A percentile compares a stretch with the other conserved stretches of the same genome.
Conservation (phyloP, 2,113 vertebrate genomes). For the Xerus inauris region DNA sequence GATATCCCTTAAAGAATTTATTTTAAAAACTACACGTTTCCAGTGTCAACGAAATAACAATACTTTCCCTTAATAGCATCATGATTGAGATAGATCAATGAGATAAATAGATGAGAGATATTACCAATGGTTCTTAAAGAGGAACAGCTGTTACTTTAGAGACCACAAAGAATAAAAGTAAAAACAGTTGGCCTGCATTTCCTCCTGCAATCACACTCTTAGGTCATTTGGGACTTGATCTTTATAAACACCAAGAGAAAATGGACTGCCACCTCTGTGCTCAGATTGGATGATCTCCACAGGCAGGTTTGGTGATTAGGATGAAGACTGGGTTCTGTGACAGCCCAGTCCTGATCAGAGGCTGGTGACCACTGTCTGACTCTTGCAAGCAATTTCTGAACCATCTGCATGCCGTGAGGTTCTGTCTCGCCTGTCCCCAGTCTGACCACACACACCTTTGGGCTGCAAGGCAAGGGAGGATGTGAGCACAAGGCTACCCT, state of each 20-base stretch:
- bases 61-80: background rate
- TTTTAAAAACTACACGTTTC: background rate
- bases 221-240: background rate
- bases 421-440: background rate
- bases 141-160: background rate
- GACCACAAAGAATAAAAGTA: background rate
- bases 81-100: background rate
- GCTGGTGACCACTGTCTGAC: background rate
- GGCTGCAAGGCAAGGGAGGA: background rate
- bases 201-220: background rate
- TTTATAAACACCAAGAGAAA: background rate
- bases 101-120: background rate
- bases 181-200: background rate
- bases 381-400: background rate
- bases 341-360: background rate
- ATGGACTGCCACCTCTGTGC: background rate
- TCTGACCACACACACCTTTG: background rate
- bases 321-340: background rate
- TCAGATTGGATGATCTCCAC: background rate
- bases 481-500: background rate
- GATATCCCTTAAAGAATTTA: background rate
- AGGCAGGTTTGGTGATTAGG: background rate
- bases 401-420: background rate
- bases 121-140: background rate
- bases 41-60: background rate